These are phyloP conservation scores for Toxostoma redivivum DNA, from an alignment of 2,113 vertebrate genomes.

Conservation along the genomic window DNA sequence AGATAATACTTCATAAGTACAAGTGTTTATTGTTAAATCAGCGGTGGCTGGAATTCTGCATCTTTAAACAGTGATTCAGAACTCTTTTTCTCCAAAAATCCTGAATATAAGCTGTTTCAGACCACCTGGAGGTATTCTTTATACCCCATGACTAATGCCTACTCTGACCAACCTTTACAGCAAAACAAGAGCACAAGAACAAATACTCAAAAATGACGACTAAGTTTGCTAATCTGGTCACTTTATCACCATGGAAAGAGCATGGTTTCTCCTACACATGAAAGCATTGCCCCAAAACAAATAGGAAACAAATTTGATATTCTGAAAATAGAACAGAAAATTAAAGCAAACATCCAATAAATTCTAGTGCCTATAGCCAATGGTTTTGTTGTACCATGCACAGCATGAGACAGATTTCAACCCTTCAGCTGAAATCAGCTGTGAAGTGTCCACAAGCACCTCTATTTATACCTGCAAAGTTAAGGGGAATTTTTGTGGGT, in stretches of 20 bases:
- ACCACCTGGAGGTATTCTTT: neutral
- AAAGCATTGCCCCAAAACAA: neutral
- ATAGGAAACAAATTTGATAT: neutral
- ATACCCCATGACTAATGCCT: neutral
- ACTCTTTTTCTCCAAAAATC: neutral
- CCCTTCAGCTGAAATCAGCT: constrained; percentile 1
- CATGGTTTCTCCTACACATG: rapidly evolving
- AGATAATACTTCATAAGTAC: neutral
- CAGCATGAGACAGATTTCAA: constrained; percentile 10
- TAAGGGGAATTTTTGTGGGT: neutral
- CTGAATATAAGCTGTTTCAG: neutral
- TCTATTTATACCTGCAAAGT: neutral
- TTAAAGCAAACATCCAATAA: neutral
- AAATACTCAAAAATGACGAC: neutral
- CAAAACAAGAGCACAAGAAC: neutral
- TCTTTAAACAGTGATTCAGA: neutral
- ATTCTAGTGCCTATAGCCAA: neutral
- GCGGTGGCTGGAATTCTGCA: neutral
- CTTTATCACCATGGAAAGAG: neutral
- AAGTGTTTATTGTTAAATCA: neutral
- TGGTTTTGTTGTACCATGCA: neutral
- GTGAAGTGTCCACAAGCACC: neutral
- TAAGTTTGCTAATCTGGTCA: neutral
- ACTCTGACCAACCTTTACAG: neutral
- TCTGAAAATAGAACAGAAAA: constrained; percentile 9